Base-by-base conservation (phyloP, 2,113 vertebrate genomes). In the Galemys pyrenaicus region DNA sequence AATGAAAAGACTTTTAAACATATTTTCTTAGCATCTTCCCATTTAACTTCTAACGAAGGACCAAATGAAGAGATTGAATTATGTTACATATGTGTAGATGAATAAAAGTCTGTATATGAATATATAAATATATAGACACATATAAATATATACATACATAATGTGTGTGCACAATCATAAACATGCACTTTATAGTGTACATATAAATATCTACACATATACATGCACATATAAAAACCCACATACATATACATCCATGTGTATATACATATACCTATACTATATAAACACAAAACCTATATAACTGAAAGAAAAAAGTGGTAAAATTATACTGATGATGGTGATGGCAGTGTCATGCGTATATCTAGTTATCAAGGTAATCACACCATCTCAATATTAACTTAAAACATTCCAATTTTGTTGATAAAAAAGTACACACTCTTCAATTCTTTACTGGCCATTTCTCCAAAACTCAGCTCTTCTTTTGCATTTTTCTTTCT, bases 301-400 rank as follows among this genome's bases (percentile, higher is more conserved):
- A 30, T 22, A 68, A 4, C 9, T 64, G 30, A 85, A 90, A 70
- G 51, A 49, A 73, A 80, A 90, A 93, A 68, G 15, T 44, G 8
- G 32, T 82, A n/a, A 86, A 49, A 39, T 17, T 91, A n/a, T 13
- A 41, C 11, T 73, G 60, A 82, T 4, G 30, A 28, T 39, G 32
- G 6, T 60, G 46, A 88, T 20, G 54, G 62, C 30, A 94, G 67
- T 62, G 68, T 89, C 58, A 75, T 16, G 3, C 4, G 7, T 41
- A 87, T 44, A 89, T 94, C 58, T 75, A 83, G n/a, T 41, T 71
- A 85, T 44, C 39, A 91, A 89, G 16, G 70, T 51, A 87, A 91
- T 58, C 58, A 85, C 10, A 62, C 60, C 17, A 84, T 12, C 17
- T 28, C 35, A 74, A 60, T 49, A 85, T 54, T 54, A 91, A 94